Conservation (phyloP, 2,888 invertebrate genomes). For the Hypena proboscidalis region DNA sequence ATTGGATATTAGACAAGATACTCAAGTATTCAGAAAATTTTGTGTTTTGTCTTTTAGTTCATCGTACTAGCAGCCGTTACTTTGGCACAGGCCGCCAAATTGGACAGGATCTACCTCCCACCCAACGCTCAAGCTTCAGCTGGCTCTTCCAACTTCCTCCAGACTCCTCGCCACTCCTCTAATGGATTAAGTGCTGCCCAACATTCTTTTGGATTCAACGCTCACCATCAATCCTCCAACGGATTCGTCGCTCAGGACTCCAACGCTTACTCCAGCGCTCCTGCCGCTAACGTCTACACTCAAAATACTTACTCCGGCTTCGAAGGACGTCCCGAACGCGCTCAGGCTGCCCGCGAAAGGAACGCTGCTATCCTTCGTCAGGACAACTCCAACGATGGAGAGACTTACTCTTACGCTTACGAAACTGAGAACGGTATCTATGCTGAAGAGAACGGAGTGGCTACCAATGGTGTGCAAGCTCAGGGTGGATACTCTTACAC, state of each 20-base stretch:
- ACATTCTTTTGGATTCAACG: too few relatives aligned
- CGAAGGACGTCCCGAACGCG: conserved; percentile 59
- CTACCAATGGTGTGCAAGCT: too few relatives aligned
- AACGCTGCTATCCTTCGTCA: too few relatives aligned
- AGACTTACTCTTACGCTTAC: too few relatives aligned
- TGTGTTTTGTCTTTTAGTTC: conserved; percentile 55
- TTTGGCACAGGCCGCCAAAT: conserved; percentile 64
- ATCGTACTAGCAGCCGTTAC: conserved; percentile 61
- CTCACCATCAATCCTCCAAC: too few relatives aligned
- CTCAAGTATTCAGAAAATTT: too few relatives aligned
- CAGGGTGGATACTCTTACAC: too few relatives aligned
- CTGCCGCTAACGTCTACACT: conserved; percentile 23
- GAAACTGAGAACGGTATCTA: conserved; percentile 76
- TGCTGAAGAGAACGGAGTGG: too few relatives aligned
- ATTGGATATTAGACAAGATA: too few relatives aligned
- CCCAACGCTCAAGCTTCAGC: conserved; percentile 54
- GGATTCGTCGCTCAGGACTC: conserved; percentile 13
- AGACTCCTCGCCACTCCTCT: conserved; percentile 38
- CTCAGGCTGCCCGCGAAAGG: too few relatives aligned
- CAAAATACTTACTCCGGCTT: conserved; percentile 41
- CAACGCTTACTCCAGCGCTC: conserved; percentile 19
- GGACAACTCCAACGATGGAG: too few relatives aligned
- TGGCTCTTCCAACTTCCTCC: conserved; percentile 36
- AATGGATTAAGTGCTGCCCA: conserved; percentile 19
- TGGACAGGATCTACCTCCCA: conserved; percentile 73